Evolutionary conservation across 2,888 invertebrate species (phyloP).

Genomic region (Dynastes grantii): DNA sequence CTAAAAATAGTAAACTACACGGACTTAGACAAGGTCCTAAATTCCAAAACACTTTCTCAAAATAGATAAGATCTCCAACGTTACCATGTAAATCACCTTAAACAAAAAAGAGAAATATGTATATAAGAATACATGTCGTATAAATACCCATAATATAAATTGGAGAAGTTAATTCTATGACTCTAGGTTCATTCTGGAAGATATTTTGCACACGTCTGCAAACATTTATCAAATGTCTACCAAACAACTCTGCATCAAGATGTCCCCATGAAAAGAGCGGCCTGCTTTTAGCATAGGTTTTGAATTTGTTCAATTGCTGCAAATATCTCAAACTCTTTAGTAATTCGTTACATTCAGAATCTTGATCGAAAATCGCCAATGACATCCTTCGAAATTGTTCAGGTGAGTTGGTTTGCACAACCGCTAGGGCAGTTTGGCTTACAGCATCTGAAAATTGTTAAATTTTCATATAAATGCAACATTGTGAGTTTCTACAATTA

Average conservation of each 20-base stretch:
- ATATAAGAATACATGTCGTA: background rate
- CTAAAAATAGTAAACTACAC: conserved; percentile 79
- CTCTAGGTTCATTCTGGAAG: conserved; percentile 72
- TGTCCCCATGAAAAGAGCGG: conserved; percentile 64
- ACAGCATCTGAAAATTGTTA: conserved; percentile 60
- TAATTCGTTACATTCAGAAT: conserved; percentile 74
- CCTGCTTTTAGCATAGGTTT: conserved; percentile 54
- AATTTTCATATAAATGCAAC: no score
- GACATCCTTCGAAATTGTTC: conserved; percentile 64
- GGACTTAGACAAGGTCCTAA: conserved; percentile 78
- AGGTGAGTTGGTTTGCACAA: conserved; percentile 46
- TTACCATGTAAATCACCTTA: conserved; percentile 85
- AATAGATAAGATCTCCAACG: conserved; percentile 77
- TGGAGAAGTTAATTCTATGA: conserved; percentile 73
- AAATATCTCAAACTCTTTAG: conserved; percentile 73
- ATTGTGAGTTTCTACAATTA: conserved; percentile 59
- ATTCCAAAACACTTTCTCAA: conserved; percentile 82
- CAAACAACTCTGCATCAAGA: conserved; percentile 66
- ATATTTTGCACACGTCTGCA: conserved; percentile 72
- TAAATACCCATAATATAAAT: conserved; percentile 73
- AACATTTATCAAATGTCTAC: conserved; percentile 72
- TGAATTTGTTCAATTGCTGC: conserved; percentile 63
- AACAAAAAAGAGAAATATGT: background rate
- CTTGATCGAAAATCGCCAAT: conserved; percentile 72
- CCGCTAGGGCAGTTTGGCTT: conserved; percentile 46